These are phyloP conservation scores for Amblyjoppa proteus DNA, from an alignment of 2,888 invertebrate species.

Conservation along the genomic window DNA sequence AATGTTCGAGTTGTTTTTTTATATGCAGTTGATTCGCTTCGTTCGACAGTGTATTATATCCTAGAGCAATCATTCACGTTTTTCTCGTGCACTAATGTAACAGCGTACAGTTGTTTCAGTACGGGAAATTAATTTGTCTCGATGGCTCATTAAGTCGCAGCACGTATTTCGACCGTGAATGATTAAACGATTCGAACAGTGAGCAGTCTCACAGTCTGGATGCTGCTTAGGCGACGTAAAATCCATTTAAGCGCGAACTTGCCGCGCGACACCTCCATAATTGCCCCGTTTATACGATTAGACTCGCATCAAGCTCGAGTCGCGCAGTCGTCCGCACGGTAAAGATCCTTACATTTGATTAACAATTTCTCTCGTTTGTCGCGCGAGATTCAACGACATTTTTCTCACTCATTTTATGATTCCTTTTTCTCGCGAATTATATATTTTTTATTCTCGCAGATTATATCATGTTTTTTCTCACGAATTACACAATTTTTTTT, in stretches of 20 bases:
- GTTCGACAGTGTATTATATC: not conserved
- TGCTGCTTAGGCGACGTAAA: slow-evolving; percentile 28
- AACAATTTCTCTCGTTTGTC: too few relatives aligned
- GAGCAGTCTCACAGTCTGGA: slow-evolving; percentile 44
- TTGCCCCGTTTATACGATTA: slow-evolving; percentile 40
- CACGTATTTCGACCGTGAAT: not conserved
- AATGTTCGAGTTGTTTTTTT: too few relatives aligned
- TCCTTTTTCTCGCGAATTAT: too few relatives aligned
- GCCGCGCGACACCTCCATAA: not conserved
- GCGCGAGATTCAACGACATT: too few relatives aligned
- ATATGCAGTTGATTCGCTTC: too few relatives aligned
- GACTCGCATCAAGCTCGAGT: slow-evolving; percentile 35
- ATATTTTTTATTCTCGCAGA: too few relatives aligned
- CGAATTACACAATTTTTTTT: too few relatives aligned
- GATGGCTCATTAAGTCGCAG: not conserved
- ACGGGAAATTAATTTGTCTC: slow-evolving; percentile 16
- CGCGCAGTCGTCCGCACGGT: too few relatives aligned
- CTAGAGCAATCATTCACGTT: not conserved
- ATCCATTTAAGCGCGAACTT: slow-evolving; percentile 49
- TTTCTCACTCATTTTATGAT: too few relatives aligned
- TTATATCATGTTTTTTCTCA: too few relatives aligned
- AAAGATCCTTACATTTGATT: too few relatives aligned
- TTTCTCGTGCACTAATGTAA: not conserved
- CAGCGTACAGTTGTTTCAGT: not conserved
- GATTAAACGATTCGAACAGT: slow-evolving; percentile 50